These are phyloP conservation scores for Nasonia vitripennis DNA, from an alignment of 1,140 invertebrate species.

Conservation along the genomic window DNA sequence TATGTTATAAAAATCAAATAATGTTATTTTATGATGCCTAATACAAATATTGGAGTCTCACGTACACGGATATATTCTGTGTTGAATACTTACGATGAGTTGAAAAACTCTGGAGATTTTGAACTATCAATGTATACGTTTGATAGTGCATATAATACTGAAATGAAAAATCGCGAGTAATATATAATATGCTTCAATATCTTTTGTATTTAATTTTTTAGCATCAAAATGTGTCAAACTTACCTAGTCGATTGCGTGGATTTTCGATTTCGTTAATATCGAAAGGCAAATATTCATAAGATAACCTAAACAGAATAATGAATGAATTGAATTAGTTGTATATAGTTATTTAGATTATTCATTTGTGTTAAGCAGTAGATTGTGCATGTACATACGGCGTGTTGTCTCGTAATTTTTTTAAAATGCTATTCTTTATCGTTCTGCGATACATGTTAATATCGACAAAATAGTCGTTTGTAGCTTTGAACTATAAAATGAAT, in stretches of 20 bases:
- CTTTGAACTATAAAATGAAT: not conserved
- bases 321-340: not conserved
- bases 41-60: no score
- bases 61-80: no score
- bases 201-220: no score
- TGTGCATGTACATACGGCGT: not conserved
- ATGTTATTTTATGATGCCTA: no score
- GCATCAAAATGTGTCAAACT: not conserved
- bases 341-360: no score
- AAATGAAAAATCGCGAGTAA: no score
- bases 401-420: not conserved
- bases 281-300: not conserved
- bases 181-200: no score
- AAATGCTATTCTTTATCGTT: not conserved
- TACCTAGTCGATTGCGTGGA: conserved; percentile 13
- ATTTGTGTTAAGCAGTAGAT: no score
- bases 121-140: no score
- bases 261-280: conserved; percentile 10
- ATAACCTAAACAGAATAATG: not conserved
- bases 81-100: no score
- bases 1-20: not conserved
- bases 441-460: conserved; percentile 1
- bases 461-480: not conserved
- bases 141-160: no score
- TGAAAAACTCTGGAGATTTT: no score